These are phyloP conservation scores for Danaus melanippus DNA, from an alignment of 1,140 invertebrate genomes.

Conservation along the genomic window DNA sequence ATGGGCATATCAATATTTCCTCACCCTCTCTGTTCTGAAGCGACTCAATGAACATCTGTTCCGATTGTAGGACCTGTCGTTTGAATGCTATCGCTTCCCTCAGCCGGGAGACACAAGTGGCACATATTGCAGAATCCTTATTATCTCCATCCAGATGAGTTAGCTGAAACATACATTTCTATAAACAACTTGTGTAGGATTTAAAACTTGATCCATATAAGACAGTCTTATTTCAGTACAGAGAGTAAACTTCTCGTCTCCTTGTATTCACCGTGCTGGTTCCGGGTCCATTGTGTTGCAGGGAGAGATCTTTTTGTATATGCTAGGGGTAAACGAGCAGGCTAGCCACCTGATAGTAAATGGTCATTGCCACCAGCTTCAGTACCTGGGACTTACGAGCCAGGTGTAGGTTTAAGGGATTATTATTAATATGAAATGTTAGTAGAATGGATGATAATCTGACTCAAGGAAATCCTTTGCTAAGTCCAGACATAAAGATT, in stretches of 20 bases:
- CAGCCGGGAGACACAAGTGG: slow-evolving; percentile 46
- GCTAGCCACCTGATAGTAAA: too few species aligned
- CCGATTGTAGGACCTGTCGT: slow-evolving; percentile 44
- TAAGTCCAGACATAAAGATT: too few species aligned
- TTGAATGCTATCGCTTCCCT: slow-evolving; percentile 46
- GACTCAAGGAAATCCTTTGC: too few species aligned
- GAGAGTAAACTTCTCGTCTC: background rate
- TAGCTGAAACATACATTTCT: slow-evolving; percentile 26
- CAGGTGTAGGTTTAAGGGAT: too few species aligned
- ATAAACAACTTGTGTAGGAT: background rate
- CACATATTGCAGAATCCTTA: slow-evolving; percentile 46
- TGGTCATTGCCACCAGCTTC: too few species aligned
- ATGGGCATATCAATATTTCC: background rate
- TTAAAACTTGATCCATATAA: background rate
- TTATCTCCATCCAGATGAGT: slow-evolving; percentile 41
- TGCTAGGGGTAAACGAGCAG: too few species aligned
- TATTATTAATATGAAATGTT: too few species aligned
- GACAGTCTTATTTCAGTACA: background rate
- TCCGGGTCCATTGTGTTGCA: too few species aligned
- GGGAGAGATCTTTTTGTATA: too few species aligned
- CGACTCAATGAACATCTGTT: slow-evolving; percentile 41
- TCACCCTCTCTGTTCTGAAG: slow-evolving; percentile 34
- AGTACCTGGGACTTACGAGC: too few species aligned
- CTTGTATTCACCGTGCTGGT: too few species aligned
- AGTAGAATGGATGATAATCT: too few species aligned